Percentiles rank a stretch among this genome's conserved stretches.
These are phyloP conservation scores for Patella caerulea DNA, from an alignment of 2,888 invertebrate genomes.

Conservation along the genomic window DNA sequence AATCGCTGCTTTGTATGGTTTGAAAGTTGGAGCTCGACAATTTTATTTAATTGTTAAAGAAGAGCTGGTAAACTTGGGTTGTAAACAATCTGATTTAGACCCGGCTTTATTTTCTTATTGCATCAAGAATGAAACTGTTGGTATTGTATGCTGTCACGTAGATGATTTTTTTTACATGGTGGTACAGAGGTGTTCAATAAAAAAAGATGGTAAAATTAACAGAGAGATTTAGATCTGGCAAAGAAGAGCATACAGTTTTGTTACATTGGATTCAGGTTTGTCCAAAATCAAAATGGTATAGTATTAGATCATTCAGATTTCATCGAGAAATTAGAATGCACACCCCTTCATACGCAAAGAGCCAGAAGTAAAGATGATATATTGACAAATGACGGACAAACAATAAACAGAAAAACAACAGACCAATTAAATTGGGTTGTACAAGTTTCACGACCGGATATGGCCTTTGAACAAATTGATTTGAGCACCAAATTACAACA, in stretches of 20 bases:
- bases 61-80: slow-evolving; percentile 34
- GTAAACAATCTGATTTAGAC: slow-evolving; percentile 35
- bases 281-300: slow-evolving; percentile 23
- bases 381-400: slow-evolving; percentile 22
- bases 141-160: slow-evolving; percentile 41
- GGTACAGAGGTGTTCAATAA: slow-evolving; percentile 32
- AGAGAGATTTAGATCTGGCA: slow-evolving; percentile 36
- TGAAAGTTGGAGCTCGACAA: slow-evolving; percentile 41
- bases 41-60: slow-evolving; percentile 41
- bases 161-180: slow-evolving; percentile 47
- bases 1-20: too few relatives aligned
- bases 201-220: slow-evolving; percentile 24
- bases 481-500: not conserved
- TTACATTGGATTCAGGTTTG: slow-evolving; percentile 38
- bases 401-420: slow-evolving; percentile 1
- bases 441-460: not conserved
- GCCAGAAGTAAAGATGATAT: slow-evolving; percentile 8
- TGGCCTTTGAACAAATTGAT: not conserved
- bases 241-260: slow-evolving; percentile 32
- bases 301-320: slow-evolving; percentile 24
- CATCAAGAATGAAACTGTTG: slow-evolving; percentile 23
- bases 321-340: slow-evolving; percentile 7
- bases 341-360: slow-evolving; percentile 2
- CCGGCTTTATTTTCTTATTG: slow-evolving; percentile 38
- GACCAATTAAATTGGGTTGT: slow-evolving; percentile 1